Percentiles rank a stretch among this genome's conserved stretches.
Conservation (phyloP, 64 coral and sea anemone genomes). For the Montipora sp. region DNA sequence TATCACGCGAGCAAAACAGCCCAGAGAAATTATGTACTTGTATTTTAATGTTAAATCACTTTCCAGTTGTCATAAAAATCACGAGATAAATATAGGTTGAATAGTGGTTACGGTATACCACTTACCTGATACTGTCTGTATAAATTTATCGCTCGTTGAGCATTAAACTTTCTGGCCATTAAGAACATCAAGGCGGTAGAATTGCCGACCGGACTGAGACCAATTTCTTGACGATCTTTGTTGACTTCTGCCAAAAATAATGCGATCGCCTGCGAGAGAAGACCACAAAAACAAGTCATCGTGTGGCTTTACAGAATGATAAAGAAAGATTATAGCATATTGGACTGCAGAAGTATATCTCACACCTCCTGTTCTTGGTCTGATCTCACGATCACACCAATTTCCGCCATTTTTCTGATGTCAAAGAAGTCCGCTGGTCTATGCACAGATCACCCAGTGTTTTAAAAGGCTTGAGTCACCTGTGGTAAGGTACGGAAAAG, state of each 20-base stretch:
- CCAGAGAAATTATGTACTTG: no score
- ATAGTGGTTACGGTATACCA: background rate
- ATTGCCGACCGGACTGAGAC: constrained; percentile 65
- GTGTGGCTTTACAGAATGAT: background rate
- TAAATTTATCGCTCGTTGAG: constrained; percentile 53
- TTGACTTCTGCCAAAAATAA: constrained; percentile 54
- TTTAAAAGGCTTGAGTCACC: no score
- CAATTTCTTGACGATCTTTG: constrained; percentile 44
- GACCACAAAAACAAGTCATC: constrained; percentile 20
- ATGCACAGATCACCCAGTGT: no score
- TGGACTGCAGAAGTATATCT: background rate
- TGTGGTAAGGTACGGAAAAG: no score
- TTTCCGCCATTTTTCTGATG: constrained; percentile 27
- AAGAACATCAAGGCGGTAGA: constrained; percentile 60
- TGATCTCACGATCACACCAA: constrained; percentile 13
- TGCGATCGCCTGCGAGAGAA: constrained; percentile 47
- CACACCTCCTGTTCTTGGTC: constrained; percentile 38
- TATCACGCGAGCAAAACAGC: background rate
- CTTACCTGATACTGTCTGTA: constrained; percentile 63
- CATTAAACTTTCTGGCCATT: constrained; percentile 61
- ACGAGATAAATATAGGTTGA: background rate
- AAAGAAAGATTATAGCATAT: constrained; percentile 19
- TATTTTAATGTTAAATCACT: background rate
- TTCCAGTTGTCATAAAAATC: background rate
- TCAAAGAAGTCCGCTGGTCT: background rate